Evolutionary conservation across 2,797 vertebrate species (phyloP).

Genomic region (Dermochelys coriacea): DNA sequence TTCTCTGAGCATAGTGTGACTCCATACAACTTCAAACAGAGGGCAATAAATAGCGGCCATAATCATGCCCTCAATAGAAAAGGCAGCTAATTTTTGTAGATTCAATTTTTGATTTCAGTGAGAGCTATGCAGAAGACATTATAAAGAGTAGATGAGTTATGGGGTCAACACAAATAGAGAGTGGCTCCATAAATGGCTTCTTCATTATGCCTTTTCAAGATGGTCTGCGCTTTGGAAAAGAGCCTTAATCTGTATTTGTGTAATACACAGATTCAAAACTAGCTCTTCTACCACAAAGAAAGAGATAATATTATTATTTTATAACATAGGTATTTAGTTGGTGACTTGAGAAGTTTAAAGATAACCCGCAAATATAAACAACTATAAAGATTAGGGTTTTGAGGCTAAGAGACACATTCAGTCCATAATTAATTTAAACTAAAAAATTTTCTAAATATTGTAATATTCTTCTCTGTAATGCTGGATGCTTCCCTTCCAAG

Average conservation of each 20-base stretch:
- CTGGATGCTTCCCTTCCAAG: background rate
- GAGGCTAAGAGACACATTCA: background rate
- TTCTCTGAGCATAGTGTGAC: no score
- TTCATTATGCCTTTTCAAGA: conserved; percentile 1
- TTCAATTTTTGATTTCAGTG: background rate
- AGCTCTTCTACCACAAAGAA: background rate
- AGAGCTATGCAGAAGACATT: background rate
- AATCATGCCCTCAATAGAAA: no score
- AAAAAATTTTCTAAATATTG: background rate
- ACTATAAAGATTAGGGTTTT: background rate
- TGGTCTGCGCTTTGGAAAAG: background rate
- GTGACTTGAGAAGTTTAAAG: background rate
- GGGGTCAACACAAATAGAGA: background rate
- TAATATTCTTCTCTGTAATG: background rate
- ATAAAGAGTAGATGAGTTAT: background rate
- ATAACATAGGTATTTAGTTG: background rate
- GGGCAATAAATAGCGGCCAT: no score
- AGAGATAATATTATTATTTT: background rate
- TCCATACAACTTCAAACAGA: no score
- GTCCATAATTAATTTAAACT: background rate
- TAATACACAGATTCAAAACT: background rate
- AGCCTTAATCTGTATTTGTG: background rate
- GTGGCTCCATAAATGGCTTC: background rate
- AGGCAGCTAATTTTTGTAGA: background rate
- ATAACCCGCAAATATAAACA: background rate